Evolutionary conservation across 2,113 vertebrate genomes (phyloP).

Genomic region (Crotalus helleri): DNA sequence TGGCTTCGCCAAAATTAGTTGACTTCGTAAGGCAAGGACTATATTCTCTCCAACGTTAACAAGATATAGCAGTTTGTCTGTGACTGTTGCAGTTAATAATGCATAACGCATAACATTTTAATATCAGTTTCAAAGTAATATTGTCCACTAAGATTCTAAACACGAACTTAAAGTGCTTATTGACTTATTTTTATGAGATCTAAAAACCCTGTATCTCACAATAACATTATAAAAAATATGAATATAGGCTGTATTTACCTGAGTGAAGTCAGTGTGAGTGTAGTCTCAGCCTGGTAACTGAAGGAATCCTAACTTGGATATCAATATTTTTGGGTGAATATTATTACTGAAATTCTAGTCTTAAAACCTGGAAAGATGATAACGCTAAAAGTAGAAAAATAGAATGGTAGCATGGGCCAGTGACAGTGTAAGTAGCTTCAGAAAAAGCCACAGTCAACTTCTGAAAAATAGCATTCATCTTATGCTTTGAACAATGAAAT

Average conservation of each 20-base stretch:
- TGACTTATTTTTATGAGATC: constrained; percentile 13
- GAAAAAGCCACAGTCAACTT: neutral
- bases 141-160: constrained; percentile 10
- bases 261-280: no score
- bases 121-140: neutral
- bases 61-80: neutral
- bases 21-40: neutral
- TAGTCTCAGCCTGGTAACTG: neutral
- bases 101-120: neutral
- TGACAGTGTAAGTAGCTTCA: neutral
- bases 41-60: neutral
- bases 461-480: neutral
- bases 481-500: neutral
- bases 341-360: neutral
- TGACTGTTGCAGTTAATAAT: neutral
- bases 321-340: neutral
- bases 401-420: neutral
- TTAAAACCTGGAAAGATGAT: neutral
- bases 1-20: constrained; percentile 5
- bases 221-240: neutral
- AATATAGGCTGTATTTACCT: neutral
- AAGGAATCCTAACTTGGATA: neutral
- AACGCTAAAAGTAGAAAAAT: neutral
- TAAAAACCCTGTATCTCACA: neutral
- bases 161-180: neutral